These are phyloP conservation scores for Gerosis bhagava DNA, from an alignment of 2,888 invertebrate species.

Conservation along the genomic window DNA sequence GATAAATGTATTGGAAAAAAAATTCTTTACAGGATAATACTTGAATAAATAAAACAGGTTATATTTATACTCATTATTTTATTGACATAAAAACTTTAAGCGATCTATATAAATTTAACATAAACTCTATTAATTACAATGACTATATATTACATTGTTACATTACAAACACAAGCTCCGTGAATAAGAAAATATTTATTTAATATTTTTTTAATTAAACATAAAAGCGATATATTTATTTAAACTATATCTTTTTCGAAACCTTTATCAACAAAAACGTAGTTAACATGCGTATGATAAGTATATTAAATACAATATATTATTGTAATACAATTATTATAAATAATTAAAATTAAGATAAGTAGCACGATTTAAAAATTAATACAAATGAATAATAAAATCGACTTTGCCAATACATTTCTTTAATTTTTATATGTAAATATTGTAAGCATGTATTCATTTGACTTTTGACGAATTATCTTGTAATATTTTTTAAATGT, in stretches of 20 bases:
- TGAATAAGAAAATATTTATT: slow-evolving; percentile 69
- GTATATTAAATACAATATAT: slow-evolving; percentile 29
- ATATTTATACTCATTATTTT: slow-evolving; percentile 50
- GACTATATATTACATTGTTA: slow-evolving; percentile 70
- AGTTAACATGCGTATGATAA: slow-evolving; percentile 31
- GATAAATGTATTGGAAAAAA: too few relatives aligned
- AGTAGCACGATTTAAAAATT: slow-evolving; percentile 31
- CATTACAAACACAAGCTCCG: slow-evolving; percentile 63
- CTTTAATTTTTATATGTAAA: too few relatives aligned
- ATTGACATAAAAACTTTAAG: slow-evolving; percentile 74
- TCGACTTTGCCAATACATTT: too few relatives aligned
- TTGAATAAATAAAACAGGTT: slow-evolving; percentile 46
- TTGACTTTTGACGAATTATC: too few relatives aligned
- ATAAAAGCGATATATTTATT: slow-evolving; percentile 66
- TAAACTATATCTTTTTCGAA: slow-evolving; percentile 38
- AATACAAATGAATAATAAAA: too few relatives aligned
- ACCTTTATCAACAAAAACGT: slow-evolving; percentile 37
- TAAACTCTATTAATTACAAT: slow-evolving; percentile 59
- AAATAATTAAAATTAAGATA: slow-evolving; percentile 17
- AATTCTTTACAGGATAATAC: too few relatives aligned
- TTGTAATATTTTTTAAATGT: too few relatives aligned
- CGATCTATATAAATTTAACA: slow-evolving; percentile 53
- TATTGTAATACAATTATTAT: too few relatives aligned
- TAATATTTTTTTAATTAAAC: slow-evolving; percentile 50
- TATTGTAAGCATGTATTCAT: too few relatives aligned